Evolutionary conservation across 1,140 invertebrate species (phyloP), one percentile per base, ranked within the genome.

Genomic region (Cydia amplana): DNA sequence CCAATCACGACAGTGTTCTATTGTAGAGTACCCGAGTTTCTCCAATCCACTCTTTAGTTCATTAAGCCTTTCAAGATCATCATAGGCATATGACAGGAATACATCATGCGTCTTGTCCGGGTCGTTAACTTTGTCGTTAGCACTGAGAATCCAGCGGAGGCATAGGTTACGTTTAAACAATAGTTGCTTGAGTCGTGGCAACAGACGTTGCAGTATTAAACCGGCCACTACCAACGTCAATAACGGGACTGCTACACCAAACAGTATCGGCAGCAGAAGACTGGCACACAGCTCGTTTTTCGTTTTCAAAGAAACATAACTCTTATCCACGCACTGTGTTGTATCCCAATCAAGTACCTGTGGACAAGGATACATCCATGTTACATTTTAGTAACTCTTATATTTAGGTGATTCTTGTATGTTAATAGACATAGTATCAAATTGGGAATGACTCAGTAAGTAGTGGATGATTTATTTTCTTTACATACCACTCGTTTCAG

Each of bases 61-160:
- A 28, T 60, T 63, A 12, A 46, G 32, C 0, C 95, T 97, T 4
- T 95, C 94, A 75, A 96, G 95, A 84, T 98, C 97, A 81, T 95
- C 94, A 79, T 97, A 95, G 0, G 97, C 96, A 81, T 96, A 98
- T 76, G 96, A 97, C 55, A 98, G 94, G 84, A 98, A 98, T 0
- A 97, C 97, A 81, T 98, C 97, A 83, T 96, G 97, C 7, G 65
- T 70, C 65, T 70, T 70, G 65, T 18, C 28, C 16, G 65, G 65
- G 32, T 70, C 65, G 32, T 36, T 40, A 10, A 70, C 16, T 40
- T 36, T 18, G 36, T 70, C 64, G 9, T 32, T 36, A n/a, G 65
- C 65, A 36, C 65, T 40, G 6, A 70, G 65, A 32, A 70, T 40
- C 65, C 65, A 70, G 28, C 32, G 28, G n/a, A 70, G 65, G 36